These are phyloP conservation scores for Bradypus variegatus DNA, from an alignment of 2,797 vertebrate genomes.

Conservation along the genomic window DNA sequence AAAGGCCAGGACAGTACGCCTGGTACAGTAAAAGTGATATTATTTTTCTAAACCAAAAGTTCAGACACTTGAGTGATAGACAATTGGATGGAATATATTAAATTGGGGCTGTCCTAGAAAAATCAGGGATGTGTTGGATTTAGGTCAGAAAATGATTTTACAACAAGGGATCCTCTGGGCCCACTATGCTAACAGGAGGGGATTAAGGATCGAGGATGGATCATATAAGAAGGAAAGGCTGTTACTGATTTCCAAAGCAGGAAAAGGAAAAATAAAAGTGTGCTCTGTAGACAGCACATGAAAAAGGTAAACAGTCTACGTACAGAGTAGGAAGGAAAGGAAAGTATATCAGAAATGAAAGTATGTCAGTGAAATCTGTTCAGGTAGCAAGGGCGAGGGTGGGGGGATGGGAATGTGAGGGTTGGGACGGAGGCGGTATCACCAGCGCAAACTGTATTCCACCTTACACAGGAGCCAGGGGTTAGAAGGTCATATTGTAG, in stretches of 20 bases:
- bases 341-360: conserved; percentile 44
- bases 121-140: conserved; percentile 42
- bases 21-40: conserved; percentile 4
- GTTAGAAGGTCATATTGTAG: neutral
- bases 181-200: conserved; percentile 46
- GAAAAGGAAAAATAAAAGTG: neutral
- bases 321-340: neutral
- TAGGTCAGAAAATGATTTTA: conserved; percentile 46
- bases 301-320: neutral
- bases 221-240: neutral
- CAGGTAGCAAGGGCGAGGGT: neutral
- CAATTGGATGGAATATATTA: conserved; percentile 37
- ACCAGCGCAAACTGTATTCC: neutral
- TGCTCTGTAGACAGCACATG: neutral
- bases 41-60: conserved; percentile 45
- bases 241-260: conserved; percentile 42
- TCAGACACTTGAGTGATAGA: neutral
- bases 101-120: conserved; percentile 50
- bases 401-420: neutral
- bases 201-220: conserved; percentile 42
- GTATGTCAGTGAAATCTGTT: conserved; percentile 16
- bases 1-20: conserved; percentile 37
- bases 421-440: neutral
- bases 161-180: conserved; percentile 30
- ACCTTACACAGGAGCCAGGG: neutral